A percentile compares a stretch with the other conserved stretches of the same genome.
Conservation (phyloP, 2,113 vertebrate genomes). For the Ranitomeya variabilis region DNA sequence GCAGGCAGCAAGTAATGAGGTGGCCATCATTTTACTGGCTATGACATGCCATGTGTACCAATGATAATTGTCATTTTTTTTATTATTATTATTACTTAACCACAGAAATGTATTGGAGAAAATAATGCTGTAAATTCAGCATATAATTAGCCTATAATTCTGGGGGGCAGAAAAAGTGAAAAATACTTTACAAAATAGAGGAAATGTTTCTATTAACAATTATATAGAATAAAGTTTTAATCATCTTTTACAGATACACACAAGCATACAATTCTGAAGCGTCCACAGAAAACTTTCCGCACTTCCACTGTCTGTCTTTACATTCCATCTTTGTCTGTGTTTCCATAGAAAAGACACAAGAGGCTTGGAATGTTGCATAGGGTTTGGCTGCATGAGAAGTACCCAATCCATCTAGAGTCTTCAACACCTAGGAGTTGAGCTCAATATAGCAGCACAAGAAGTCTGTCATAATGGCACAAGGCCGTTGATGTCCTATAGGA, state of each 20-base stretch:
- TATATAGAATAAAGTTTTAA: constrained; percentile 76
- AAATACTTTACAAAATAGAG: constrained; percentile 72
- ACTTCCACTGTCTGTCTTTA: constrained; percentile 62
- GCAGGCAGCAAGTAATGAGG: constrained; percentile 57
- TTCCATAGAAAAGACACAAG: constrained; percentile 73
- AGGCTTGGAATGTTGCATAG: constrained; percentile 77
- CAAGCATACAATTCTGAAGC: constrained; percentile 72
- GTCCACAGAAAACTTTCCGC: constrained; percentile 64
- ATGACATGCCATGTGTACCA: constrained; percentile 58
- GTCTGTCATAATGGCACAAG: constrained; percentile 68
- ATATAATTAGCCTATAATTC: constrained; percentile 70
- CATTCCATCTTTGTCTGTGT: constrained; percentile 71
- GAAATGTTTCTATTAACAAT: constrained; percentile 74
- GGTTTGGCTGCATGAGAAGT: constrained; percentile 69
- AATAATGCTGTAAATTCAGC: constrained; percentile 67
- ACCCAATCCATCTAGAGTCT: constrained; percentile 65
- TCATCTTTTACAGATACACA: constrained; percentile 75
- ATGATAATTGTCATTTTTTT: constrained; percentile 61
- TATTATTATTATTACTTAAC: constrained; percentile 60
- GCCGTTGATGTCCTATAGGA: constrained; percentile 78
- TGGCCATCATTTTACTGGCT: constrained; percentile 61
- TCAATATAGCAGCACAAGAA: constrained; percentile 91
- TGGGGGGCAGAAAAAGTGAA: constrained; percentile 71
- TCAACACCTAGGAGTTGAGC: constrained; percentile 68
- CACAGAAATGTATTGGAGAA: constrained; percentile 67